Evolutionary conservation across 2,888 invertebrate species (phyloP), one percentile per base, ranked within the genome.

Genomic region (Plutella xylostella): DNA sequence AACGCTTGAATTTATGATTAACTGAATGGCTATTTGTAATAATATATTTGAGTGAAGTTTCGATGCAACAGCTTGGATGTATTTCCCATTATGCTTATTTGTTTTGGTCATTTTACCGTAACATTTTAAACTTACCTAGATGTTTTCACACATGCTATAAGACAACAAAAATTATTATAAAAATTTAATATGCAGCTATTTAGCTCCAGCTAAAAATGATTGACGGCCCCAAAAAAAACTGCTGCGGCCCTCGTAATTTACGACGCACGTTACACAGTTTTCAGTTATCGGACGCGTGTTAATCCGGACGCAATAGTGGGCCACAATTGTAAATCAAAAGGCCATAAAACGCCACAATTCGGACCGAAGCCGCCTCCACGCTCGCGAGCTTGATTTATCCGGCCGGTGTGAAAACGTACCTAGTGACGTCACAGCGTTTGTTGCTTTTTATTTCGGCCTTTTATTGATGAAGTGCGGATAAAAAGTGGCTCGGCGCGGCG

Each of bases 401-500:
- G 62, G 61, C 70, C 72, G 67, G 68, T 72, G 76, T 69, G 78
- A 72, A 71, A 79, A 74, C 76, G 76, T 71, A 75, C 71, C 77
- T 72, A 65, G 73, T 78, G 82, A 80, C 80, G 82, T 79, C 78
- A 76, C 67, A 57, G 70, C 64, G 68, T 78, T 77, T 60, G 56
- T 58, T 60, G 55, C 45, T 49, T 66, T 64, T 65, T 57, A 17
- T 41, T 28, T 28, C 12, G 33, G 60, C 66, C 70, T 73, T 78
- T 80, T 79, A 80, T 80, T 77, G 79, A 80, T 78, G 79, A 76
- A 68, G 71, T 63, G 66, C 67, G 70, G 75, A 72, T 75, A 76
- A 79, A 79, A 75, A 73, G 72, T 71, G 72, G 66, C 63, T 61
- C 61, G 68, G 61, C 69, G 39, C 40, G 20, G 31, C 46, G 62